Conservation (phyloP, 2,888 invertebrate genomes). For the Smittia aterrima region DNA sequence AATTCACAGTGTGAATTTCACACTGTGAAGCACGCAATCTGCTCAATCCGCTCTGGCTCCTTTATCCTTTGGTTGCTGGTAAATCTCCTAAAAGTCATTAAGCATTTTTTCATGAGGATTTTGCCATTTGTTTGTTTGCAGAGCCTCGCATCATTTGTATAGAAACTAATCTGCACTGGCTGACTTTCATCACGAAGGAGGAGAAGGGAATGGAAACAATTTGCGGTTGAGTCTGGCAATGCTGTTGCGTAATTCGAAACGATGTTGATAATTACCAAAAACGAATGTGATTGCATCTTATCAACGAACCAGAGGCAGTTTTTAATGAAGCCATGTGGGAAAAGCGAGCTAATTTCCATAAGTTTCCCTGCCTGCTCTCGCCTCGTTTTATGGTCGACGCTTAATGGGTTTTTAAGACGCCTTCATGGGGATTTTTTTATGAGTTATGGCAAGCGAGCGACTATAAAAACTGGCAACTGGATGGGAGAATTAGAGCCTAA, state of each 20-base stretch:
- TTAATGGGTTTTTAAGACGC: slow-evolving; percentile 9
- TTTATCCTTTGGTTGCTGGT: no score
- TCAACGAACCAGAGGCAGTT: not conserved
- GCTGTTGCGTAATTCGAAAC: not conserved
- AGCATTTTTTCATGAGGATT: no score
- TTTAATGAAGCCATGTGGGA: not conserved
- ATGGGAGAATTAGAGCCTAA: not conserved
- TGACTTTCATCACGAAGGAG: not conserved
- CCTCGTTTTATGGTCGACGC: not conserved
- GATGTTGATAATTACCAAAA: not conserved
- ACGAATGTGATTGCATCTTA: not conserved
- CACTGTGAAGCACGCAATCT: no score
- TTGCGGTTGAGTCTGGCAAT: not conserved
- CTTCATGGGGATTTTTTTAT: slow-evolving; percentile 5
- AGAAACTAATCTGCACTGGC: not conserved
- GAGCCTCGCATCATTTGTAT: not conserved
- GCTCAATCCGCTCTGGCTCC: no score
- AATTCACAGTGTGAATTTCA: no score
- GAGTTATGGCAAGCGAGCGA: not conserved
- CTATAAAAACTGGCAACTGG: not conserved
- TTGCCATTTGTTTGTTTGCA: no score
- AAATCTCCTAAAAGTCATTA: no score
- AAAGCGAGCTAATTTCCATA: not conserved
- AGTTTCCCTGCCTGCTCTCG: not conserved
- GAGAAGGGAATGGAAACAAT: not conserved